phyloP scores from a whole-genome alignment of 2,797 vertebrate genomes.

The Sebastes cheni region DNA sequence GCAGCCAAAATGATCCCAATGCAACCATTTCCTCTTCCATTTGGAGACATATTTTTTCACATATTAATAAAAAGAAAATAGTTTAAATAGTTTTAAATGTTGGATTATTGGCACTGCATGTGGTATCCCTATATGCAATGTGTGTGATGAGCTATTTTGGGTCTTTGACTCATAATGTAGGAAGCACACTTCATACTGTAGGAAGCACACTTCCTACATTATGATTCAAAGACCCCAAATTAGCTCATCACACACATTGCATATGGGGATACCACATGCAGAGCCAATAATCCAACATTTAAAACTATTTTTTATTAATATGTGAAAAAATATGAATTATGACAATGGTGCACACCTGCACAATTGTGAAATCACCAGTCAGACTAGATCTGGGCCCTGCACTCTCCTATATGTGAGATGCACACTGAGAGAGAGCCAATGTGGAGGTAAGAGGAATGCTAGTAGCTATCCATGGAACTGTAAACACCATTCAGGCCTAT shows the following conservation, averaged over 20 bases:
- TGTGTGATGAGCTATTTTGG: neutral
- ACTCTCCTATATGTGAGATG: neutral
- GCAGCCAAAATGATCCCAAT: neutral
- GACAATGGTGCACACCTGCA: neutral
- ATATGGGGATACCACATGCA: no score
- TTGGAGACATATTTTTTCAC: neutral
- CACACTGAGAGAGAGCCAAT: no score
- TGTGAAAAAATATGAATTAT: neutral
- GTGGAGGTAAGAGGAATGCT: neutral
- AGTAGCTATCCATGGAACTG: neutral
- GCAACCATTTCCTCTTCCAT: neutral
- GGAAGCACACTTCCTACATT: neutral
- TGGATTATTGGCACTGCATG: neutral
- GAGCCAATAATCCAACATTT: no score
- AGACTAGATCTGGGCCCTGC: slow-evolving; percentile 27
- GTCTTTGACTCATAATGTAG: neutral
- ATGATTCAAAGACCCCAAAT: no score
- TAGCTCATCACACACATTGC: no score
- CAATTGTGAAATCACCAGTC: neutral
- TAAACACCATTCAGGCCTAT: neutral
- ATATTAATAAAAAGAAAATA: neutral
- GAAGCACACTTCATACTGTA: neutral
- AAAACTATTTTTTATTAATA: neutral
- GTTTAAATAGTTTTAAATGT: neutral
- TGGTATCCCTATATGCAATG: neutral